Evolutionary conservation across 2,888 invertebrate species (phyloP).

Genomic region (Galerucella nymphaeae): DNA sequence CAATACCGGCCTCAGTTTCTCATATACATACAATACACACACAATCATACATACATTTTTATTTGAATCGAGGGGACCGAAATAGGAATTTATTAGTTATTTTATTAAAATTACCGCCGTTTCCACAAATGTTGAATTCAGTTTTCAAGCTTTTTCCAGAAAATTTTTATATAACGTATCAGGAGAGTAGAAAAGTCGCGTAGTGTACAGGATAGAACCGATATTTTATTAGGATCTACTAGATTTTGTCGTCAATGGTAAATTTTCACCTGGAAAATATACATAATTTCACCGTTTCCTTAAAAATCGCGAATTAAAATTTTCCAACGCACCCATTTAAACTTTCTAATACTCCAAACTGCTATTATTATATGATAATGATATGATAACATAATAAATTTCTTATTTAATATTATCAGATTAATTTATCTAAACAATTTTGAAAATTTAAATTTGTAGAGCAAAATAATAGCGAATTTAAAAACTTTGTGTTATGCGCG

Average conservation of each 20-base stretch:
- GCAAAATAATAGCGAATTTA: not conserved
- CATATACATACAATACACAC: conserved; percentile 24
- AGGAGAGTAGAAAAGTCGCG: conserved; percentile 64
- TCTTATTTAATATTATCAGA: not conserved
- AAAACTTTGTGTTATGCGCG: not conserved
- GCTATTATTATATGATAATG: conserved; percentile 23
- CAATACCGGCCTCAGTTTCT: not conserved
- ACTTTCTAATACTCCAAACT: conserved; percentile 3
- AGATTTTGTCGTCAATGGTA: conserved; percentile 32
- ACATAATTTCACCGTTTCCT: not conserved
- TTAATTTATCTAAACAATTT: conserved; percentile 2
- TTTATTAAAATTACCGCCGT: conserved; percentile 63
- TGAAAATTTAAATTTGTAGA: not conserved
- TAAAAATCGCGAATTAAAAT: not conserved
- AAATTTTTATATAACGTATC: conserved; percentile 70
- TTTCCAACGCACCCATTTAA: not conserved
- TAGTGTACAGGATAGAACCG: conserved; percentile 46
- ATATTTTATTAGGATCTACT: conserved; percentile 44
- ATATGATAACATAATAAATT: conserved; percentile 19
- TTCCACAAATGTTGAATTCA: conserved; percentile 66
- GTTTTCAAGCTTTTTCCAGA: conserved; percentile 71
- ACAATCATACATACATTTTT: conserved; percentile 21
- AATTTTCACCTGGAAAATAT: conserved; percentile 24
- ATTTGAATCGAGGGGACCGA: conserved; percentile 21
- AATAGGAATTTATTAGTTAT: conserved; percentile 61